Conservation (phyloP, 2,113 vertebrate species). For the Lepus europaeus region DNA sequence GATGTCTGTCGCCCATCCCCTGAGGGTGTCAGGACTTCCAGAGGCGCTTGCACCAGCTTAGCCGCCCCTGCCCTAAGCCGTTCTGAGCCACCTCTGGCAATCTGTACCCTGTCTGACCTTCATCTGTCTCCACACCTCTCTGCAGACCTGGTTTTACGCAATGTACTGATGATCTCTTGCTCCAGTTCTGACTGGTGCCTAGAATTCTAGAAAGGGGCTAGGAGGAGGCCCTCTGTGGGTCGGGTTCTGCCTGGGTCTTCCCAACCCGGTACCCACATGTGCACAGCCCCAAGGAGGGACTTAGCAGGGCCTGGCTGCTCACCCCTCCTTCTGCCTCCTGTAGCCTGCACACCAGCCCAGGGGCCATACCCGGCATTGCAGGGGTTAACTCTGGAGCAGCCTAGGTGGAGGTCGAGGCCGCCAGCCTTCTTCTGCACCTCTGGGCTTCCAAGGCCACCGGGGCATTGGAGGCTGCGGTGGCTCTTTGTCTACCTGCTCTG, state of each 20-base stretch:
- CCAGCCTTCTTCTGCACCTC: not conserved
- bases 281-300: not conserved
- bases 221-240: not conserved
- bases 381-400: slow-evolving; percentile 54
- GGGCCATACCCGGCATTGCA: slow-evolving; percentile 15
- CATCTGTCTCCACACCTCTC: not conserved
- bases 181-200: not conserved
- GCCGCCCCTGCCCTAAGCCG: not conserved
- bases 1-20: not conserved
- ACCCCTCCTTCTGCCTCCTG: not conserved
- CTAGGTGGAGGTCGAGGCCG: slow-evolving; percentile 57
- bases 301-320: not conserved
- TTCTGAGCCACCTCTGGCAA: not conserved
- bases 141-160: not conserved
- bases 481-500: slow-evolving; percentile 86
- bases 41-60: not conserved
- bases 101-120: not conserved
- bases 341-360: not conserved
- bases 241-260: not conserved
- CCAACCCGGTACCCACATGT: not conserved
- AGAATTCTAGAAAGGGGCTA: not conserved
- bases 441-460: not conserved
- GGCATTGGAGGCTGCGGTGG: slow-evolving; percentile 28
- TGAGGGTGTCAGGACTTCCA: not conserved
- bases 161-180: not conserved